Percentiles rank a stretch among this genome's conserved stretches.
Conservation (phyloP, 2,113 vertebrate species). For the Ochotona curzoniae region DNA sequence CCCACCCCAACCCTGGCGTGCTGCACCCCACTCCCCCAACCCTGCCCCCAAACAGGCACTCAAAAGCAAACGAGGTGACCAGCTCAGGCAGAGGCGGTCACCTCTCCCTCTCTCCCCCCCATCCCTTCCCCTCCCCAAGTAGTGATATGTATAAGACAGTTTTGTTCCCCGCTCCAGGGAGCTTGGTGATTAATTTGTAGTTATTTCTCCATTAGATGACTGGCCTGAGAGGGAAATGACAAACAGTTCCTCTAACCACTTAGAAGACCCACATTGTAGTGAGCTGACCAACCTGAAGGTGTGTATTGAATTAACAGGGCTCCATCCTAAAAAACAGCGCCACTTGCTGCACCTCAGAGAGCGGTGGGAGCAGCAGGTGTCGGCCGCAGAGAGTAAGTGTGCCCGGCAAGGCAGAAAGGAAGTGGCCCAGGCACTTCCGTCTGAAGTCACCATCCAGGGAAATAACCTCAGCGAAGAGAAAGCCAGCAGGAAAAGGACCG, state of each 20-base stretch:
- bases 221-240: conserved; percentile 91
- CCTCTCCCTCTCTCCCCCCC: conserved; percentile 73
- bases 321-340: conserved; percentile 96
- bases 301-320: conserved; percentile 98
- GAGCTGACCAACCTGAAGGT: conserved; percentile 98
- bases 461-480: conserved; percentile 90
- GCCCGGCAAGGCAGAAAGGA: conserved; percentile 91
- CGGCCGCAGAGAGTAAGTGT: conserved; percentile 87
- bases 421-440: conserved; percentile 88
- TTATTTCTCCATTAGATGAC: conserved; percentile 92
- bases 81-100: conserved; percentile 81
- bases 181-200: conserved; percentile 92
- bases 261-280: conserved; percentile 93
- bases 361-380: conserved; percentile 92
- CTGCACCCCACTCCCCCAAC: conserved; percentile 54
- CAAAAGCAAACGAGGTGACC: conserved; percentile 61
- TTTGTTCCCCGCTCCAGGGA: conserved; percentile 87
- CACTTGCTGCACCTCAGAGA: conserved; percentile 94
- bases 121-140: conserved; percentile 55
- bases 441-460: conserved; percentile 89
- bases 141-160: conserved; percentile 86
- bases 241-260: conserved; percentile 91
- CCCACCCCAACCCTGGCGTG: not conserved
- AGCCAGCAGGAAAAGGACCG: conserved; percentile 91
- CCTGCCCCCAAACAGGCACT: conserved; percentile 1